Evolutionary conservation across 2,797 vertebrate species (phyloP).

Genomic region (Liasis olivaceus): DNA sequence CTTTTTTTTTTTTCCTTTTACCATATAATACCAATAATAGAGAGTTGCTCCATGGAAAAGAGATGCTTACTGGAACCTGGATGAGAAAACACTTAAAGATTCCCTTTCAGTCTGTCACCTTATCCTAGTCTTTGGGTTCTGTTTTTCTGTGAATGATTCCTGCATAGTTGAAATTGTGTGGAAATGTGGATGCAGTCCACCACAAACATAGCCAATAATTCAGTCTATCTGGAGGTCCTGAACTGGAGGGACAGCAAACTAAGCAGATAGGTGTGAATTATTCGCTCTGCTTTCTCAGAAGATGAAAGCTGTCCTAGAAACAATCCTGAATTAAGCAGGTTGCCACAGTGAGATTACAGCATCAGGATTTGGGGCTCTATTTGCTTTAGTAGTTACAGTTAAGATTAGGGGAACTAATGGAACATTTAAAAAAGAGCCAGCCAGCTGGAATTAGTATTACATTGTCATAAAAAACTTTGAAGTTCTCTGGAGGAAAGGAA

Average conservation of each 20-base stretch:
- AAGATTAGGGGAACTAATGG: constrained; percentile 38
- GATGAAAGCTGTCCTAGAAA: constrained; percentile 1
- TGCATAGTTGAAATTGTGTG: neutral
- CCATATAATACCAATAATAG: neutral
- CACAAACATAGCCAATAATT: neutral
- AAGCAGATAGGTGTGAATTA: constrained; percentile 10
- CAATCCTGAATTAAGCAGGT: neutral
- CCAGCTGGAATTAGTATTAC: neutral
- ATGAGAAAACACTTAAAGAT: neutral
- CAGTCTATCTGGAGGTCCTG: neutral
- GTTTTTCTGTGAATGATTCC: neutral
- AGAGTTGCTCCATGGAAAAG: neutral
- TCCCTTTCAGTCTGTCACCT: neutral
- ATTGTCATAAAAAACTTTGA: constrained; percentile 25
- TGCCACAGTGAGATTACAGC: neutral
- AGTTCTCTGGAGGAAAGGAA: constrained; percentile 35
- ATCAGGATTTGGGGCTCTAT: neutral
- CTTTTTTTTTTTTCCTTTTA: neutral
- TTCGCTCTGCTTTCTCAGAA: constrained; percentile 10
- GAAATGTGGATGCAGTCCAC: neutral
- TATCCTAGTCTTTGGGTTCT: neutral
- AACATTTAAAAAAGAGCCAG: constrained; percentile 25
- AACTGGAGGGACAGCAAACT: constrained; percentile 1
- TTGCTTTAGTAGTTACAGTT: constrained; percentile 21
- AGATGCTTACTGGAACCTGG: neutral